Conservation (phyloP, 2,797 vertebrate species). For the Fistularia tabacaria region DNA sequence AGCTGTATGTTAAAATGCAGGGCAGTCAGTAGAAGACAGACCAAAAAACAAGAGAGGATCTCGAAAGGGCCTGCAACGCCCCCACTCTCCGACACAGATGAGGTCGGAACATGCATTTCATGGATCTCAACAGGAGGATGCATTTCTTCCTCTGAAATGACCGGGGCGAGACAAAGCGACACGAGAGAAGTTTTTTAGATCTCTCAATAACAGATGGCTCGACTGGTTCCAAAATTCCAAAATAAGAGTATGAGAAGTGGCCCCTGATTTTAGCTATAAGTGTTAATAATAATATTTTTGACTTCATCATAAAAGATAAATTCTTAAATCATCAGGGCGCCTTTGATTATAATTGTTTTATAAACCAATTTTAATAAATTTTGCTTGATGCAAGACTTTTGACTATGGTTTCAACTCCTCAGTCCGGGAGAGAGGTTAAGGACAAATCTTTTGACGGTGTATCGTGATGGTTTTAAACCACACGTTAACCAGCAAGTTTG, state of each 20-base stretch:
- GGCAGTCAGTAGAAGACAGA: constrained; percentile 53
- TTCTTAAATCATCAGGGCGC: too few relatives aligned
- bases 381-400: too few relatives aligned
- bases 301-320: too few relatives aligned
- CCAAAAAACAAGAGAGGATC: constrained; percentile 33
- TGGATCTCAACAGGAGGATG: constrained; percentile 49
- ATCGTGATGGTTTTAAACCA: constrained; percentile 21
- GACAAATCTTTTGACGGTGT: constrained; percentile 13
- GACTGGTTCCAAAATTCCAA: too few relatives aligned
- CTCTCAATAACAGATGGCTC: too few relatives aligned
- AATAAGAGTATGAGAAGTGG: too few relatives aligned
- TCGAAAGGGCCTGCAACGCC: constrained; percentile 25
- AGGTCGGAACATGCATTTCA: constrained; percentile 63
- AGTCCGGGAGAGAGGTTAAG: constrained; percentile 51
- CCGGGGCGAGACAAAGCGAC: background rate
- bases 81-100: constrained; percentile 20
- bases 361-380: too few relatives aligned
- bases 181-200: background rate
- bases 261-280: too few relatives aligned
- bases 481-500: constrained; percentile 12
- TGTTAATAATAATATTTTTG: too few relatives aligned
- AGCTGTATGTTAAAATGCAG: constrained; percentile 51
- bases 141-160: constrained; percentile 45
- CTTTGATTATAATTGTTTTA: too few relatives aligned
- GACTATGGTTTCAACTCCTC: constrained; percentile 16